Conservation (phyloP, 2,797 vertebrate species). For the Cossypha heuglini region DNA sequence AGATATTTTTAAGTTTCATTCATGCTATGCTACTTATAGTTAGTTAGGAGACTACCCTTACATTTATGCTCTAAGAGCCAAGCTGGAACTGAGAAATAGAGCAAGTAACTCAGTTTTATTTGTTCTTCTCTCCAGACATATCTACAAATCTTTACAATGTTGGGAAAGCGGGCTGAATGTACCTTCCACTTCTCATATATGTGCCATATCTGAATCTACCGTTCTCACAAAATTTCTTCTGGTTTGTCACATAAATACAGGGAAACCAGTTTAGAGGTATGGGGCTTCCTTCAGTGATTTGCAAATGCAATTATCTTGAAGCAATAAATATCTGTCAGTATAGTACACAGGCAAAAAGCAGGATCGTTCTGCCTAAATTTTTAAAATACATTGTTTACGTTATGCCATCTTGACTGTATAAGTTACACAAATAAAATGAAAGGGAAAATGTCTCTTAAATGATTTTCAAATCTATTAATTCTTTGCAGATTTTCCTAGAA, state of each 20-base stretch:
- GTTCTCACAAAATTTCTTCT: not conserved
- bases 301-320: not conserved
- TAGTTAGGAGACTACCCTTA: not conserved
- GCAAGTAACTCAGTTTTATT: not conserved
- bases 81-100: not conserved
- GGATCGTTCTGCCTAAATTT: not conserved
- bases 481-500: not conserved
- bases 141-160: not conserved
- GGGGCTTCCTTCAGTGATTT: not conserved
- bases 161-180: not conserved
- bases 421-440: not conserved
- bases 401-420: not conserved
- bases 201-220: not conserved
- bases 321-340: not conserved
- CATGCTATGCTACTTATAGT: not conserved
- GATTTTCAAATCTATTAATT: not conserved
- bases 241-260: not conserved
- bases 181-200: not conserved
- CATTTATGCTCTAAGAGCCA: not conserved
- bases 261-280: not conserved
- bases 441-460: not conserved
- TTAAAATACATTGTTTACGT: not conserved
- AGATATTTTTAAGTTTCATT: not conserved
- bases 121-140: not conserved
- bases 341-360: not conserved